Conservation (phyloP, 2,797 vertebrate genomes). For the Scolopax bukidnonensis region DNA sequence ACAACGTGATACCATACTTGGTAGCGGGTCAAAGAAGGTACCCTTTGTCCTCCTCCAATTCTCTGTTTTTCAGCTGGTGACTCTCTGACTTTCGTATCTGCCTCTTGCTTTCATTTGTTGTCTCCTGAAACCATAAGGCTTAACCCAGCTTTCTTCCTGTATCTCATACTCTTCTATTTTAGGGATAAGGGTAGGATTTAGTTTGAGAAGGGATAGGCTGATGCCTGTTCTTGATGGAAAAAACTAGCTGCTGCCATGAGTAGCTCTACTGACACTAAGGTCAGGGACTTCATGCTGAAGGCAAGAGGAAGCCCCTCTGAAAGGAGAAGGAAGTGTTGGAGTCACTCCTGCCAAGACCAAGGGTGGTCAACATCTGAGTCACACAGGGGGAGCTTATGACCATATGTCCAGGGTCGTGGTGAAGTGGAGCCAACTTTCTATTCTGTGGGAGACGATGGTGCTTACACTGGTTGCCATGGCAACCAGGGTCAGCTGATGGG, state of each 20-base stretch:
- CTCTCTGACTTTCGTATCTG: neutral
- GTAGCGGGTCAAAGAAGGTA: neutral
- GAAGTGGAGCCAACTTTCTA: too few relatives aligned
- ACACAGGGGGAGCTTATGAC: conserved; percentile 88
- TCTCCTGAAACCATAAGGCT: neutral
- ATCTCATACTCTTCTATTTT: neutral
- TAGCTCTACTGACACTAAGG: conserved; percentile 92
- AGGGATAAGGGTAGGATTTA: neutral
- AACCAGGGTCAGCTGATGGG: too few relatives aligned
- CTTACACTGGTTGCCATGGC: too few relatives aligned
- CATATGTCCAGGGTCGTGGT: neutral
- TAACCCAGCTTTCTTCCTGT: neutral
- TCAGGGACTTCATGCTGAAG: conserved; percentile 92
- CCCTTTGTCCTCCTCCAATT: neutral
- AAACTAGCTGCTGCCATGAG: conserved; percentile 34
- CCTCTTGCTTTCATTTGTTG: neutral
- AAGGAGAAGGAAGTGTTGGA: conserved; percentile 92
- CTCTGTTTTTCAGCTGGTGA: neutral
- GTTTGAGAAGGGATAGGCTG: neutral
- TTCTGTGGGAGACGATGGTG: too few relatives aligned
- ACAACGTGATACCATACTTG: neutral
- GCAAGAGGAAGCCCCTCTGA: conserved; percentile 90
- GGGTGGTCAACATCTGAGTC: conserved; percentile 88
- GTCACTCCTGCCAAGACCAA: conserved; percentile 89
- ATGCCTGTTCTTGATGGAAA: neutral